A percentile compares a stretch with the other conserved stretches of the same genome.
Evolutionary conservation across 1,140 invertebrate species (phyloP).

Genomic region (Trichonephila inaurata): DNA sequence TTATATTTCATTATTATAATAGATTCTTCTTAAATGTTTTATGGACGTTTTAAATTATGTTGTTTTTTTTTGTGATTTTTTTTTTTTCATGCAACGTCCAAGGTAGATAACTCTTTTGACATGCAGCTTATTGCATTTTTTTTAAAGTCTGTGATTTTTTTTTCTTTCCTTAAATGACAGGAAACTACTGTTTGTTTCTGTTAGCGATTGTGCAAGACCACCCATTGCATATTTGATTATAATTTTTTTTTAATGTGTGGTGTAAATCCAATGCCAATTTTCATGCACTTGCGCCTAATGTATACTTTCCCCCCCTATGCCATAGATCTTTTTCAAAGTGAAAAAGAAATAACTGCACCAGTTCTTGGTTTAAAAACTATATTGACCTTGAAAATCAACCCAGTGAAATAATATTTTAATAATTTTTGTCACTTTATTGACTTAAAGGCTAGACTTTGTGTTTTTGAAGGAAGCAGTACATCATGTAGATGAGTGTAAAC

Average conservation of each 20-base stretch:
- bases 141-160: constrained; percentile 68
- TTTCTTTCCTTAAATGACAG: neutral
- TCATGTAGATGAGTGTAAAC: neutral
- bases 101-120: constrained; percentile 61
- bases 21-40: constrained; percentile 51
- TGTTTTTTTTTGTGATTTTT: neutral
- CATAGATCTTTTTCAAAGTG: constrained; percentile 32
- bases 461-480: constrained; percentile 9
- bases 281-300: constrained; percentile 24
- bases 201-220: constrained; percentile 58
- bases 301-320: constrained; percentile 1
- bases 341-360: constrained; percentile 62
- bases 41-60: constrained; percentile 58
- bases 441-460: neutral
- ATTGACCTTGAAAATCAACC: constrained; percentile 45
- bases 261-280: constrained; percentile 48
- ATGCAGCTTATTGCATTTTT: constrained; percentile 63
- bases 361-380: constrained; percentile 42
- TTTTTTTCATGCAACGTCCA: constrained; percentile 6
- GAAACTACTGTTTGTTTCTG: constrained; percentile 30
- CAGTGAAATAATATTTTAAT: constrained; percentile 74
- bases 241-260: constrained; percentile 31
- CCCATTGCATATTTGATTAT: constrained; percentile 59
- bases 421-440: constrained; percentile 19
- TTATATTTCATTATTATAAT: no score